Evolutionary conservation across 2,797 vertebrate genomes (phyloP).

Genomic region (Epinephelus malabaricus): DNA sequence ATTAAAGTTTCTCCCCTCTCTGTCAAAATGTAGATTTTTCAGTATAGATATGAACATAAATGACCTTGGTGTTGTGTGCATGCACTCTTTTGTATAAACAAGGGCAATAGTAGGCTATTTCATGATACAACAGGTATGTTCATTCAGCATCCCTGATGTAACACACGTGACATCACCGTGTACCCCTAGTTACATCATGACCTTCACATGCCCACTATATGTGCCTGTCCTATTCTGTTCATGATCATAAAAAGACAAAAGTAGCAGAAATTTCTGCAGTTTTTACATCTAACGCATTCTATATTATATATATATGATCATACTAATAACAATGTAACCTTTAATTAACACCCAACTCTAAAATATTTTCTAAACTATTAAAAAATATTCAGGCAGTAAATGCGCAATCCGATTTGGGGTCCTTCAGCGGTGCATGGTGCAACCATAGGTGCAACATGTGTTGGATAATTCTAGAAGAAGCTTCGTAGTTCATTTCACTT

Average conservation of each 20-base stretch:
- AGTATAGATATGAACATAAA: not conserved
- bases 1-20: not conserved
- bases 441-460: conserved; percentile 72
- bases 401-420: conserved; percentile 31
- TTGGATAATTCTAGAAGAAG: conserved; percentile 85
- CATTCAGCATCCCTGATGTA: conserved; percentile 68
- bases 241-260: not conserved
- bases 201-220: conserved; percentile 78
- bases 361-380: not conserved
- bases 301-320: fast-evolving
- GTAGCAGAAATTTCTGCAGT: fast-evolving
- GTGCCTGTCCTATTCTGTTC: conserved; percentile 32
- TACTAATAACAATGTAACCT: fast-evolving
- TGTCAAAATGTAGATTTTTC: not conserved
- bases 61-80: not conserved
- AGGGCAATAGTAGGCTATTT: not conserved
- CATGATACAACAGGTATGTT: not conserved
- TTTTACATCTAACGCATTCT: fast-evolving
- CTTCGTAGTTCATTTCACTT: conserved; percentile 18
- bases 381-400: conserved; percentile 51
- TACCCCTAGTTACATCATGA: conserved; percentile 74
- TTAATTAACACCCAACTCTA: fast-evolving
- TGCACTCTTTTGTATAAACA: not conserved
- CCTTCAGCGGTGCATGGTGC: conserved; percentile 63
- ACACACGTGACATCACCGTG: conserved; percentile 56